Evolutionary conservation across 2,888 invertebrate species (phyloP).

Genomic region (Empis stercorea): DNA sequence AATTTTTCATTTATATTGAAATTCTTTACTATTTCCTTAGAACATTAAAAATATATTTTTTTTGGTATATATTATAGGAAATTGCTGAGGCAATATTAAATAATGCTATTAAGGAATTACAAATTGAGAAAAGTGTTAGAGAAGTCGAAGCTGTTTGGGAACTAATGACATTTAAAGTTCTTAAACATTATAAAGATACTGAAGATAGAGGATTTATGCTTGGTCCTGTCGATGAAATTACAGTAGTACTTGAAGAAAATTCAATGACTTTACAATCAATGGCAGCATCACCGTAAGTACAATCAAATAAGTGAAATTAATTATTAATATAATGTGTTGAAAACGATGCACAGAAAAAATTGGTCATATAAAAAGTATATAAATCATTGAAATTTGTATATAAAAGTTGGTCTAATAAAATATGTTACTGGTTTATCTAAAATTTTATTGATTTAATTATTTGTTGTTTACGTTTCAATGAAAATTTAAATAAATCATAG

Average conservation of each 20-base stretch:
- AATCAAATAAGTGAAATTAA: not conserved
- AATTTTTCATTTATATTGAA: too few species aligned
- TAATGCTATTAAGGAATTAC: slow-evolving; percentile 78
- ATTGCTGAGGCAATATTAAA: slow-evolving; percentile 77
- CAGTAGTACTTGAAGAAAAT: slow-evolving; percentile 73
- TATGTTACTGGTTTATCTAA: too few species aligned
- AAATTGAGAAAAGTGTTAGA: slow-evolving; percentile 79
- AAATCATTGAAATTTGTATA: too few species aligned
- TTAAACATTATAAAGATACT: slow-evolving; percentile 54
- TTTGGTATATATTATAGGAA: slow-evolving; percentile 28
- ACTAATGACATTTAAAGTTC: slow-evolving; percentile 47
- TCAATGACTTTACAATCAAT: slow-evolving; percentile 83
- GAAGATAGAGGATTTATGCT: slow-evolving; percentile 66
- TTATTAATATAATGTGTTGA: not conserved
- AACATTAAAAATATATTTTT: too few species aligned
- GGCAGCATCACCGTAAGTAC: slow-evolving; percentile 65
- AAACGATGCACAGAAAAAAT: too few species aligned
- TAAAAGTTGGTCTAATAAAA: too few species aligned
- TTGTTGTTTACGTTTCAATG: too few species aligned
- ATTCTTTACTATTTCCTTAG: too few species aligned
- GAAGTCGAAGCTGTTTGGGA: slow-evolving; percentile 70
- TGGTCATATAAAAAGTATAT: too few species aligned
- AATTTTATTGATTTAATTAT: too few species aligned
- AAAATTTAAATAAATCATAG: too few species aligned
- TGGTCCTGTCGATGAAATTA: slow-evolving; percentile 72